These are phyloP conservation scores for Hybognathus amarus DNA, from an alignment of 2,797 vertebrate species.

Conservation along the genomic window DNA sequence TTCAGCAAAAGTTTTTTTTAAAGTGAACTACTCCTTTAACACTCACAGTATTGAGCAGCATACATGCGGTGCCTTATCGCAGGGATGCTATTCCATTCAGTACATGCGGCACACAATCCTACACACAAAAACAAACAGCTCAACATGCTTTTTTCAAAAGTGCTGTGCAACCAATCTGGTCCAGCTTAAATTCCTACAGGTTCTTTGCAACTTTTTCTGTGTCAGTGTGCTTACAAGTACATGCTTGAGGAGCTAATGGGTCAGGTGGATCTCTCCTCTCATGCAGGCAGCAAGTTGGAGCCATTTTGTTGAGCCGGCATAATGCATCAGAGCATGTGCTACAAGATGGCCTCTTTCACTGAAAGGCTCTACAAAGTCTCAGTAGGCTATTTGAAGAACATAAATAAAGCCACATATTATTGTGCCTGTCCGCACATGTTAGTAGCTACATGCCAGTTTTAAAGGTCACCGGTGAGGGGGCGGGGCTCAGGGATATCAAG, in stretches of 20 bases:
- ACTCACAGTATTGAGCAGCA: not conserved
- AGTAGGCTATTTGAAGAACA: not conserved
- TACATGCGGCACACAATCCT: conserved; percentile 51
- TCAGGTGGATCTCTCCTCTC: conserved; percentile 16
- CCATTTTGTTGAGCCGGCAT: conserved; percentile 40
- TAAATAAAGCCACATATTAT: conserved; percentile 34
- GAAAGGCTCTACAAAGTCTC: conserved; percentile 3
- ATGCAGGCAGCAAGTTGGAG: not conserved
- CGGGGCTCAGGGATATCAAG: conserved; percentile 20
- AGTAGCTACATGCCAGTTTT: conserved; percentile 64
- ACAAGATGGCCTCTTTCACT: conserved; percentile 28
- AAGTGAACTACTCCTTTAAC: not conserved
- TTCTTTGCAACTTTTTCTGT: conserved; percentile 2
- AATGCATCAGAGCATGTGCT: conserved; percentile 17
- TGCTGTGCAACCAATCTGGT: not conserved
- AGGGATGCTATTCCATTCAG: conserved; percentile 50
- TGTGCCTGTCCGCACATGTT: conserved; percentile 15
- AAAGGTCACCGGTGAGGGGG: conserved; percentile 65
- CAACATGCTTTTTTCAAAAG: conserved; percentile 10
- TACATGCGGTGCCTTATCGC: not conserved
- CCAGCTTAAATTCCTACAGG: conserved; percentile 16
- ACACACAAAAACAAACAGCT: conserved; percentile 26
- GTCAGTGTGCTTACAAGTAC: conserved; percentile 6
- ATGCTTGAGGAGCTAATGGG: conserved; percentile 14
- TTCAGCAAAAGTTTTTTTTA: too few species aligned